Percentiles rank a stretch among this genome's conserved stretches.
phyloP scores from a whole-genome alignment of 2,888 invertebrate species.

The Coelinius sp. region DNA sequence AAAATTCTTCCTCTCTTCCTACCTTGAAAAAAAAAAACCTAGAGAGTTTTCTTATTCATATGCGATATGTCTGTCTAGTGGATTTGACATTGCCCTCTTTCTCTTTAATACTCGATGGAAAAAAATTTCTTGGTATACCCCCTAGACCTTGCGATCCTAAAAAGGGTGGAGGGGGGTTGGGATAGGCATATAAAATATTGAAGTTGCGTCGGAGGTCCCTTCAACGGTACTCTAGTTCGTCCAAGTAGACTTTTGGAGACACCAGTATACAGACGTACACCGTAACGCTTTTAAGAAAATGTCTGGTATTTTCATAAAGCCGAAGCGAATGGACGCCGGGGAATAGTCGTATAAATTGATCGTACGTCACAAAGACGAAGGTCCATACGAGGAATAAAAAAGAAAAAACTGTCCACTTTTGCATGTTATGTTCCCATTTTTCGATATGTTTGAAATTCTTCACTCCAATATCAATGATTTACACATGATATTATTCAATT shows the following conservation, averaged over 20 bases:
- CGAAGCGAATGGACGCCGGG: slow-evolving; percentile 24
- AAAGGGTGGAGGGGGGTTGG: background rate
- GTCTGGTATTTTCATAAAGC: slow-evolving; percentile 31
- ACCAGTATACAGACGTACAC: slow-evolving; percentile 26
- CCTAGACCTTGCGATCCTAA: slow-evolving; percentile 15
- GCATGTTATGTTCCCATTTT: slow-evolving; percentile 14
- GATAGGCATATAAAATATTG: slow-evolving; percentile 34
- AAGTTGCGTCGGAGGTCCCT: slow-evolving; percentile 23
- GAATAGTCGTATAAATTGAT: slow-evolving; percentile 23
- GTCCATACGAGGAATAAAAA: slow-evolving; percentile 10
- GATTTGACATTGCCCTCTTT: slow-evolving; percentile 35
- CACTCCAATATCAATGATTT: slow-evolving; percentile 32
- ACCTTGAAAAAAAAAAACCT: slow-evolving; percentile 53
- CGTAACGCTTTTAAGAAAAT: slow-evolving; percentile 38
- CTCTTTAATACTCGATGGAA: slow-evolving; percentile 7
- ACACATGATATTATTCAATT: slow-evolving; percentile 2
- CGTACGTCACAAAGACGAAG: slow-evolving; percentile 22
- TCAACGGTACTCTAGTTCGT: slow-evolving; percentile 10
- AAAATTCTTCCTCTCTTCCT: background rate
- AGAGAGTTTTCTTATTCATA: slow-evolving; percentile 58
- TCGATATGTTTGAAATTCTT: slow-evolving; percentile 46
- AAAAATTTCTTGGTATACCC: background rate
- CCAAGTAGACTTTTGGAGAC: slow-evolving; percentile 13
- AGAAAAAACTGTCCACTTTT: slow-evolving; percentile 3
- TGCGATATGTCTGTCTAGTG: slow-evolving; percentile 65